Evolutionary conservation across 2,888 invertebrate genomes (phyloP).

Genomic region (Frankliniella fusca): DNA sequence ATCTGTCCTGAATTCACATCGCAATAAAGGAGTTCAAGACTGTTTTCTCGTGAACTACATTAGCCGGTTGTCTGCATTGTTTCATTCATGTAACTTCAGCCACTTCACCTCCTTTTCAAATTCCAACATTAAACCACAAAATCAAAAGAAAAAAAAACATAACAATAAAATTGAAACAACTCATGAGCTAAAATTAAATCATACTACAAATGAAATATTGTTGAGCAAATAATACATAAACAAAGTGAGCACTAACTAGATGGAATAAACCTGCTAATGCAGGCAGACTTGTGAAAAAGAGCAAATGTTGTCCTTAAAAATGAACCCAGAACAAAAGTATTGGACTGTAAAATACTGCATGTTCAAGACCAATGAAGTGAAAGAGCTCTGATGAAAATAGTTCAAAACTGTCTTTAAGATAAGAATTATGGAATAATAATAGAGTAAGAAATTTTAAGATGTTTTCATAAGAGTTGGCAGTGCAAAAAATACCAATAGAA

Average conservation of each 20-base stretch:
- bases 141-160: background rate
- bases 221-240: conserved; percentile 10
- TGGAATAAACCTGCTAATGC: too few species aligned
- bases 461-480: too few species aligned
- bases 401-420: background rate
- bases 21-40: background rate
- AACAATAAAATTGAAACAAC: background rate
- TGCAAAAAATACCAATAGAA: background rate
- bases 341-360: too few species aligned
- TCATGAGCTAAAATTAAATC: background rate
- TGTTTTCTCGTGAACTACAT: background rate
- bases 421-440: too few species aligned
- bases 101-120: background rate
- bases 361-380: background rate
- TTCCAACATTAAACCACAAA: background rate
- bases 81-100: too few species aligned
- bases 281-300: too few species aligned
- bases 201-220: background rate
- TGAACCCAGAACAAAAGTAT: too few species aligned
- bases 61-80: too few species aligned
- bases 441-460: too few species aligned
- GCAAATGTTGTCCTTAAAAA: too few species aligned
- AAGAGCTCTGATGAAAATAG: background rate
- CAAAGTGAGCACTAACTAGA: conserved; percentile 20
- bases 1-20: background rate